phyloP scores from a whole-genome alignment of 2,888 invertebrate species.

The Patella depressa region DNA sequence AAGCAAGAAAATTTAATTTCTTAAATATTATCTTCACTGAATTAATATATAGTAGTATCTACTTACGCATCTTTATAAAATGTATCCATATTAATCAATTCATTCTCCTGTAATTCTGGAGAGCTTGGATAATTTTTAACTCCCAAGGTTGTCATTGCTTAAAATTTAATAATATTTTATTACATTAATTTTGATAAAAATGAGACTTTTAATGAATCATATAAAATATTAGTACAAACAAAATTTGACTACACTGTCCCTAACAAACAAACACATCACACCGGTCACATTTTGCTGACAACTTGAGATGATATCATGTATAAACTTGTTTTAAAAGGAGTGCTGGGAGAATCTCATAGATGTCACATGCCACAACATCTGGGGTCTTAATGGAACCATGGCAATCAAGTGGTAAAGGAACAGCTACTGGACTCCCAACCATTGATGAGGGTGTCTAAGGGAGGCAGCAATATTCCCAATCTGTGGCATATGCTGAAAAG shows the following conservation, averaged over 20 bases:
- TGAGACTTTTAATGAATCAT: too few species aligned
- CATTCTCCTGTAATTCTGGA: conserved; percentile 56
- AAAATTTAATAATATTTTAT: conserved; percentile 18
- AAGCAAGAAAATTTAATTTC: not conserved
- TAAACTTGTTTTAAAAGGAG: too few species aligned
- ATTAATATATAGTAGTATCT: not conserved
- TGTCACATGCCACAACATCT: too few species aligned
- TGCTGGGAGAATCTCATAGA: too few species aligned
- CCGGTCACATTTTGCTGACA: too few species aligned
- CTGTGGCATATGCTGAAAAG: not conserved
- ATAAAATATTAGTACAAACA: not conserved
- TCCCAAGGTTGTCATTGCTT: conserved; percentile 64
- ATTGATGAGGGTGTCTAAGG: too few species aligned
- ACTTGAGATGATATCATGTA: too few species aligned
- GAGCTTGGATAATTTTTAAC: conserved; percentile 48
- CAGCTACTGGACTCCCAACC: too few species aligned
- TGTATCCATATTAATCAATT: conserved; percentile 60
- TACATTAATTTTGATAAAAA: too few species aligned
- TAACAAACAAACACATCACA: too few species aligned
- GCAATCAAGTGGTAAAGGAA: too few species aligned
- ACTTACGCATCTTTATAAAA: conserved; percentile 66
- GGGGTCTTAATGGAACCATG: too few species aligned
- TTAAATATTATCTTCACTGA: not conserved
- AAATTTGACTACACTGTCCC: not conserved
- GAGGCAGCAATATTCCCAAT: not conserved